These are phyloP conservation scores for Odobenus rosmarus DNA, from an alignment of 2,113 vertebrate species.

Conservation along the genomic window DNA sequence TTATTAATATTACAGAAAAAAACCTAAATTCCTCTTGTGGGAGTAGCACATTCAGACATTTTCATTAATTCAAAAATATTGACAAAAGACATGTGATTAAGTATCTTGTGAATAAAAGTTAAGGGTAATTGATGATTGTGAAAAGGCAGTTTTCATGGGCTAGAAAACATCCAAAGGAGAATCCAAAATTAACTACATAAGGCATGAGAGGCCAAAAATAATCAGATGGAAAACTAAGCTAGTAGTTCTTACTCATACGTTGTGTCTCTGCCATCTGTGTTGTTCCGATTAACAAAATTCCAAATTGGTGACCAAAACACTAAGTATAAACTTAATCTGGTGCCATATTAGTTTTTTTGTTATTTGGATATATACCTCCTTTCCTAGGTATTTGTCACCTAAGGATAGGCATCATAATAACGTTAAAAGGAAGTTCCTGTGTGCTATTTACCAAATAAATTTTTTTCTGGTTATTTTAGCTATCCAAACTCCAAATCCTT, in stretches of 20 bases:
- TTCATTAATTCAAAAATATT: constrained; percentile 51
- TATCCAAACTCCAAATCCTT: background rate
- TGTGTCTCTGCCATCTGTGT: background rate
- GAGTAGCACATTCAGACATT: background rate
- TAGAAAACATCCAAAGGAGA: background rate
- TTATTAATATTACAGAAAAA: constrained; percentile 5
- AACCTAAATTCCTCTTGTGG: background rate
- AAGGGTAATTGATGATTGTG: background rate
- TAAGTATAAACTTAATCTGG: constrained; percentile 46
- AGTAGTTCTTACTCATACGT: background rate
- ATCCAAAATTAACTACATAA: background rate
- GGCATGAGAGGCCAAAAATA: background rate
- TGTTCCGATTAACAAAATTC: constrained; percentile 50
- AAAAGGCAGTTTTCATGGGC: background rate
- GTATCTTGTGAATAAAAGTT: background rate
- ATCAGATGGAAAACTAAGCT: background rate
- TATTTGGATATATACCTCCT: background rate
- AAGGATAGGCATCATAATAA: background rate
- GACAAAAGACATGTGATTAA: background rate
- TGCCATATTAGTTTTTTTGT: background rate
- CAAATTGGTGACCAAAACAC: background rate
- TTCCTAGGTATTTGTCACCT: background rate
- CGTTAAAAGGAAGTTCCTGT: background rate
- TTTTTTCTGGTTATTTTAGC: background rate
- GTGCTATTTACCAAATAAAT: background rate